Evolutionary conservation across 2,888 invertebrate genomes (phyloP), one percentile per base, ranked within the genome.

Genomic region (Sesamia inferens): DNA sequence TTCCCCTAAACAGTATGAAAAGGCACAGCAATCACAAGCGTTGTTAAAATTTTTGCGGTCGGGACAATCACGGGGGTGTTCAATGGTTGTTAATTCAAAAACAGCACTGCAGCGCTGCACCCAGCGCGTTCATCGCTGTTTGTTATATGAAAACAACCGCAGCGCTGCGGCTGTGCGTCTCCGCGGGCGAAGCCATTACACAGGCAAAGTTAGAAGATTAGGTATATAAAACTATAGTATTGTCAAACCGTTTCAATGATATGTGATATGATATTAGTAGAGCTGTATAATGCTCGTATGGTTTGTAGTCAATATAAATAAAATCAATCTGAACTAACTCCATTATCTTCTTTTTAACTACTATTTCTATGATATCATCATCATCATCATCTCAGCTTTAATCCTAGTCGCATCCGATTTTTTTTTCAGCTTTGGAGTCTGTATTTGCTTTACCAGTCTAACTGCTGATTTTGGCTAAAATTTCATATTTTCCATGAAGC

Each of bases 91-190:
- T 73, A 54, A 65, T 68, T 39, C 31, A 55, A 67, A 81, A 78
- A 81, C 68, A 79, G 54, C 58, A 19, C 54, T 58, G 58, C 63
- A 55, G 58, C 51, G 63, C 68, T 72, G 47, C 47, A 59, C 55
- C 10, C 39, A 70, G 57, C 66, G 71, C 71, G 64, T 44, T 22
- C 68, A 24, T 11, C 54, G 47, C 72, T 82, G 69, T 80, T 80
- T 82, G 83, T 67, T 73, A 73, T 73, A 82, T 82, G 83, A 70
- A 82, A 72, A 82, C 78, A 82, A 82, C 80, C 83, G 51, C 83
- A 78, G 64, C 24, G 57, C 67, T 78, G 78, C 31, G 78, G 83
- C 69, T 3, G 11, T 59, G 55, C 61, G 65, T 67, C 22, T 67
- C 62, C 65, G 58, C 58, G 58, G 39, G 13, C 31, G 6, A 19